Conservation (phyloP, 2,888 invertebrate species). For the Ochropacha duplaris region DNA sequence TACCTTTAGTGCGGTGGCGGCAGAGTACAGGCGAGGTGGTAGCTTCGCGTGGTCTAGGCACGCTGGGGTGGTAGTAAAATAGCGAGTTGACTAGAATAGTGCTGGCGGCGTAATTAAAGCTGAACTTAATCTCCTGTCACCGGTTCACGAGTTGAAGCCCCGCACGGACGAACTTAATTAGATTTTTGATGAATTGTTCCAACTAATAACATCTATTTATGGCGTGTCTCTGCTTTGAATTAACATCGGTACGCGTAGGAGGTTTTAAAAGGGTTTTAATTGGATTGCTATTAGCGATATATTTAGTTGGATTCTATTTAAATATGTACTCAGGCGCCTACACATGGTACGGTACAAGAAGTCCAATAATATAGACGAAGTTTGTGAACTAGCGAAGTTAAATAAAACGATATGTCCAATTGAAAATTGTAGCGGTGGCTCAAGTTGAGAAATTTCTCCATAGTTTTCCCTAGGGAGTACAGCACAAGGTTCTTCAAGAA, state of each 20-base stretch:
- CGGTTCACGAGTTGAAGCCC: slow-evolving; percentile 48
- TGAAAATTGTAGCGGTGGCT: no score
- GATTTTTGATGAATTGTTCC: slow-evolving; percentile 66
- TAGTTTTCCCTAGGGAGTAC: no score
- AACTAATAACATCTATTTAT: slow-evolving; percentile 17
- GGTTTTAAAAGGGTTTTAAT: neutral
- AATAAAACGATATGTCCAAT: no score
- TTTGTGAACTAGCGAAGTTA: no score
- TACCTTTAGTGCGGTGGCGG: slow-evolving; percentile 28
- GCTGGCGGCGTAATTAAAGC: slow-evolving; percentile 66
- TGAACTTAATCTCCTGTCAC: slow-evolving; percentile 74
- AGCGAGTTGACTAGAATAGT: slow-evolving; percentile 49
- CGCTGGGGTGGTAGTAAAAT: slow-evolving; percentile 33
- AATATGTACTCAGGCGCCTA: no score
- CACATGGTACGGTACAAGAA: no score
- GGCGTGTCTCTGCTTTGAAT: neutral
- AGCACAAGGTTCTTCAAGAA: no score
- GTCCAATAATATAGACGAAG: no score
- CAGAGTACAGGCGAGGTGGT: slow-evolving; percentile 11
- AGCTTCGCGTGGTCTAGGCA: neutral
- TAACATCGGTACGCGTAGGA: neutral
- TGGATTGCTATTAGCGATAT: no score
- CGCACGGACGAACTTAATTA: slow-evolving; percentile 59
- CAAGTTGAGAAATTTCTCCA: no score
- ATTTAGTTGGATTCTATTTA: no score